These are phyloP conservation scores for Pyrgilauda ruficollis DNA, from an alignment of 2,113 vertebrate species.

Conservation along the genomic window DNA sequence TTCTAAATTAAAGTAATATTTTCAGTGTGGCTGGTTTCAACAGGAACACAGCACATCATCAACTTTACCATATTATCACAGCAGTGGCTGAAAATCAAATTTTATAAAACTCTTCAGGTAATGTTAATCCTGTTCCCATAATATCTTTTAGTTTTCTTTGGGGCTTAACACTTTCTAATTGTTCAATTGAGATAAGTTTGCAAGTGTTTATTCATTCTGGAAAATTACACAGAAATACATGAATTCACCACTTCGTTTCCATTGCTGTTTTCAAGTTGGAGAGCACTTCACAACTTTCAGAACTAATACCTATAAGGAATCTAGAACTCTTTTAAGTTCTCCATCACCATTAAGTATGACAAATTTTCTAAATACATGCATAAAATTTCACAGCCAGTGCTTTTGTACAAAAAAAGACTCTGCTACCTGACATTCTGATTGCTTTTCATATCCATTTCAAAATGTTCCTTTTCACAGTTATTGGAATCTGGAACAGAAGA, in stretches of 20 bases:
- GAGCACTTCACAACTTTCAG: background rate
- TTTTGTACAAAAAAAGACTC: background rate
- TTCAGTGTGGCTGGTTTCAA: background rate
- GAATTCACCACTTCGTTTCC: background rate
- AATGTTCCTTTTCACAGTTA: slow-evolving; percentile 63
- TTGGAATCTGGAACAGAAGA: slow-evolving; percentile 71
- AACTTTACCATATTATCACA: background rate
- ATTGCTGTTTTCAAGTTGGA: background rate
- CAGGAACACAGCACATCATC: background rate
- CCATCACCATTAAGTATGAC: background rate
- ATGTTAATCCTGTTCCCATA: background rate
- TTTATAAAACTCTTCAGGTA: background rate
- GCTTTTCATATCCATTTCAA: slow-evolving; percentile 63
- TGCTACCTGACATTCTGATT: slow-evolving; percentile 72
- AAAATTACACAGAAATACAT: background rate
- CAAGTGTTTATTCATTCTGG: background rate
- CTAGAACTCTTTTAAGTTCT: background rate
- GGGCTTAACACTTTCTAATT: background rate
- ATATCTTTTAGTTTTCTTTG: background rate
- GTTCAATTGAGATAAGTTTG: background rate
- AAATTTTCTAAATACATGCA: background rate
- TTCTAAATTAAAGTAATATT: no score
- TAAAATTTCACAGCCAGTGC: background rate
- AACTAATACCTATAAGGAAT: background rate
- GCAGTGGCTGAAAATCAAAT: background rate